A percentile compares a stretch with the other conserved stretches of the same genome.
phyloP scores from a whole-genome alignment of 2,113 vertebrate species.

The Mixornis gularis region DNA sequence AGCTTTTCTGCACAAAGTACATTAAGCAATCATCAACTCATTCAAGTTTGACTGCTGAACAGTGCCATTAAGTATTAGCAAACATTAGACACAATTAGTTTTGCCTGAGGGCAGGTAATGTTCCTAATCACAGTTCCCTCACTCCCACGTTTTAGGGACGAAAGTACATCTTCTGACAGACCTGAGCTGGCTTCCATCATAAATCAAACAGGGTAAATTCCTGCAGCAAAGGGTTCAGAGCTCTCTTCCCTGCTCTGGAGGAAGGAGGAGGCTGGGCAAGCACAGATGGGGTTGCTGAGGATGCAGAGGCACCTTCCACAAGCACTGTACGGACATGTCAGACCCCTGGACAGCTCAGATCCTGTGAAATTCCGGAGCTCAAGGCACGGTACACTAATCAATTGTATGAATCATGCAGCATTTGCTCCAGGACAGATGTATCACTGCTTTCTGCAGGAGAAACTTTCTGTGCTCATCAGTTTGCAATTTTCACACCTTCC shows the following conservation, averaged over 20 bases:
- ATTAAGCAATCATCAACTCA: background rate
- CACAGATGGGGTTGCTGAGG: background rate
- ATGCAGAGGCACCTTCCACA: background rate
- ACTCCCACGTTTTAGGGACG: accelerated
- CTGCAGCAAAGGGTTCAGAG: background rate
- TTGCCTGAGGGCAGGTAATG: background rate
- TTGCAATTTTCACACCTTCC: background rate
- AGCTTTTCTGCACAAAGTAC: background rate
- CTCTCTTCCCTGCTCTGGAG: background rate
- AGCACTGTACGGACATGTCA: accelerated
- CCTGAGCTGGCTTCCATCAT: background rate
- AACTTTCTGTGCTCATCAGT: accelerated
- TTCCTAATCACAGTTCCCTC: background rate
- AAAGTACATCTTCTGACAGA: background rate
- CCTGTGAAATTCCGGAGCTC: accelerated
- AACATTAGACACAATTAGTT: background rate
- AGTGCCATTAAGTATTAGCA: background rate
- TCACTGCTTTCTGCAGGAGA: background rate
- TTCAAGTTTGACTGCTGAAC: background rate
- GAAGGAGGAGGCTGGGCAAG: background rate
- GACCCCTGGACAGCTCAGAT: background rate
- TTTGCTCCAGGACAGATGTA: background rate
- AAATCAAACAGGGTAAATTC: background rate
- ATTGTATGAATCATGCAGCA: background rate
- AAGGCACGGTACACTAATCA: background rate